Evolutionary conservation across 1,140 invertebrate genomes (phyloP).

Genomic region (Bombus huntii): DNA sequence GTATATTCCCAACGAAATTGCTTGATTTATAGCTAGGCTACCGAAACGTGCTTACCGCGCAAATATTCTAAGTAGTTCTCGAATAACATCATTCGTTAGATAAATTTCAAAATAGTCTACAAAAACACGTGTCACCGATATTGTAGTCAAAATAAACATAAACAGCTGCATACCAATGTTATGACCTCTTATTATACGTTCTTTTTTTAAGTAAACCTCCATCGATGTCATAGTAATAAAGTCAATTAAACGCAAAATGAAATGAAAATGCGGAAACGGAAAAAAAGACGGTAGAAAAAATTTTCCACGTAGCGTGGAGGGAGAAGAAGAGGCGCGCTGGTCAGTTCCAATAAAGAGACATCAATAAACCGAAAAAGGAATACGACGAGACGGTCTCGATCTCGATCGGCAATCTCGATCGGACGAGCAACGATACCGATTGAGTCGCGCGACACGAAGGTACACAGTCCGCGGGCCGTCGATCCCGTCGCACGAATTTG

Average conservation of each 20-base stretch:
- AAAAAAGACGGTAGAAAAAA: not conserved
- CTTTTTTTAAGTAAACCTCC: not conserved
- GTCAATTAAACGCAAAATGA: not conserved
- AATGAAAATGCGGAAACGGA: not conserved
- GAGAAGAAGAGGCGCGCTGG: not conserved
- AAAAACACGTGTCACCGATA: not conserved
- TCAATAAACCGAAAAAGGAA: constrained; percentile 42
- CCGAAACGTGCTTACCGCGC: not conserved
- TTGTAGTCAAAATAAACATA: too few species aligned
- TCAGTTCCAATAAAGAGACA: constrained; percentile 33
- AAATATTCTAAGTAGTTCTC: not conserved
- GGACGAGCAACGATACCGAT: constrained; percentile 27
- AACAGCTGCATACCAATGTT: not conserved
- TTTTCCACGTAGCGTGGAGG: not conserved
- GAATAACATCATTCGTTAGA: not conserved
- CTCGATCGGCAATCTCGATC: constrained; percentile 36
- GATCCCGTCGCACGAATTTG: constrained; percentile 19
- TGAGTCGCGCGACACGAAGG: constrained; percentile 25
- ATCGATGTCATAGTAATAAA: not conserved
- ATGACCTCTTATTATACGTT: not conserved
- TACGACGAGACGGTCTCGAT: not conserved
- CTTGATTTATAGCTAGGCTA: not conserved
- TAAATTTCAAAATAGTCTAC: not conserved
- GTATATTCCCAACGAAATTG: not conserved
- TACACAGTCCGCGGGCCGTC: not conserved